These are phyloP conservation scores for Bucco capensis DNA, from an alignment of 2,113 vertebrate species.

Conservation along the genomic window DNA sequence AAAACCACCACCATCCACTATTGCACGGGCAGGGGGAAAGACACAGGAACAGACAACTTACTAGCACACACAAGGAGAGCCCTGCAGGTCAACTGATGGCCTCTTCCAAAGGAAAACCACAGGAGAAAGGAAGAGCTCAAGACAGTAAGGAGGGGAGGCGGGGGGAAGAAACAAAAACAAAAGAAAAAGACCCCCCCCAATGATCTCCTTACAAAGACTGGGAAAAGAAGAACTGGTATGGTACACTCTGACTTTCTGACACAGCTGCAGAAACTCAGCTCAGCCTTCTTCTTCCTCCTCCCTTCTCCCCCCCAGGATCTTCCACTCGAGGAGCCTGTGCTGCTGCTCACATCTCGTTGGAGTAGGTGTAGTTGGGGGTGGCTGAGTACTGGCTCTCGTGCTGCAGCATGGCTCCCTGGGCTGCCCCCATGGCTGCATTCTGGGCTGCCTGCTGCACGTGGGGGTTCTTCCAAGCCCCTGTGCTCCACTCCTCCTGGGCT, in stretches of 20 bases:
- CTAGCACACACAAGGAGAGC: constrained; percentile 18
- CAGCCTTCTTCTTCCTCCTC: constrained; percentile 21
- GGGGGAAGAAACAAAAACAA: not conserved
- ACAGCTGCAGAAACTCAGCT: constrained; percentile 30
- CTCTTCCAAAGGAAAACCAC: constrained; percentile 13
- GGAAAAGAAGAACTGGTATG: constrained; percentile 26
- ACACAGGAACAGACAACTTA: constrained; percentile 27
- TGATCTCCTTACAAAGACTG: constrained; percentile 20
- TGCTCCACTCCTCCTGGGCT: constrained; percentile 96
- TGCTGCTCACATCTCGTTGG: constrained; percentile 89
- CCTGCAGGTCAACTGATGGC: constrained; percentile 38
- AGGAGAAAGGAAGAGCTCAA: not conserved
- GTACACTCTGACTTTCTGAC: constrained; percentile 48
- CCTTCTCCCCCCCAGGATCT: not conserved
- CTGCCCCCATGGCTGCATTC: constrained; percentile 89
- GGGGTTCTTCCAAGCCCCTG: constrained; percentile 96
- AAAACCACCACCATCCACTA: constrained; percentile 58
- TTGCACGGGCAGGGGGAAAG: constrained; percentile 43
- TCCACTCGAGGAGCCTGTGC: constrained; percentile 2
- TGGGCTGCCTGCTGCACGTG: constrained; percentile 95
- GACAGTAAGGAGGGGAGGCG: rapidly evolving
- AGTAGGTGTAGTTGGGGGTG: constrained; percentile 93
- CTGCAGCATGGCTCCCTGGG: constrained; percentile 87
- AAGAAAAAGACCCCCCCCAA: not conserved
- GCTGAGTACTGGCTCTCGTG: constrained; percentile 87